Evolutionary conservation across 2,888 invertebrate genomes (phyloP).

Genomic region (Mamestra brassicae): DNA sequence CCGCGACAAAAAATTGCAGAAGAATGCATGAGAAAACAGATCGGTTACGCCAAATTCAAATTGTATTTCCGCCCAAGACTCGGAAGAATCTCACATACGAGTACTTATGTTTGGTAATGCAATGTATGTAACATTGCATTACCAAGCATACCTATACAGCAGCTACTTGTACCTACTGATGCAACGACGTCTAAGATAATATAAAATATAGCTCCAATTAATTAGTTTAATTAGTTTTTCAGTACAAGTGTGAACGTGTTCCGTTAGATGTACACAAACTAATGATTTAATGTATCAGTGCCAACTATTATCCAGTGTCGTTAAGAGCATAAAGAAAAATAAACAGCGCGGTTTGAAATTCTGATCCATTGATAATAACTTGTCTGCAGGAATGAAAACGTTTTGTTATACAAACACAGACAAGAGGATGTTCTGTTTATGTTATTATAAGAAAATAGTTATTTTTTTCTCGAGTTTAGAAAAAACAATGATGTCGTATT

Average conservation of each 20-base stretch:
- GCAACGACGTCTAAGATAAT: constrained; percentile 6
- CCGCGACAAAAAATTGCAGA: neutral
- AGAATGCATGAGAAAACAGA: constrained; percentile 7
- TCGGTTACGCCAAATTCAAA: neutral
- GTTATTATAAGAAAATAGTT: constrained; percentile 45
- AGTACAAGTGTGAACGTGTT: constrained; percentile 40
- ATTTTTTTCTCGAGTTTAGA: constrained; percentile 38
- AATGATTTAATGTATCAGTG: constrained; percentile 37
- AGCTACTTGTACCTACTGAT: neutral
- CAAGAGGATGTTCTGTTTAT: constrained; percentile 47
- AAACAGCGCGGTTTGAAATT: constrained; percentile 21
- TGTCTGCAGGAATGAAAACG: constrained; percentile 45
- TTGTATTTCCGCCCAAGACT: neutral
- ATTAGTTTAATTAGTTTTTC: constrained; percentile 37
- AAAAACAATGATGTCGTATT: constrained; percentile 24
- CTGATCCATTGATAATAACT: constrained; percentile 40
- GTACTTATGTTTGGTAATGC: too few relatives aligned
- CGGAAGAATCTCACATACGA: neutral
- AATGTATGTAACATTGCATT: neutral
- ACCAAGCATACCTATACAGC: neutral
- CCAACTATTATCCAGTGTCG: constrained; percentile 34
- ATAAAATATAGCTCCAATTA: constrained; percentile 42
- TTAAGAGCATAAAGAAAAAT: constrained; percentile 38
- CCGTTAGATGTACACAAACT: constrained; percentile 20
- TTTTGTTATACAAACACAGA: constrained; percentile 49